Evolutionary conservation across 2,113 vertebrate genomes (phyloP).

Genomic region (Hymenochirus boettgeri): DNA sequence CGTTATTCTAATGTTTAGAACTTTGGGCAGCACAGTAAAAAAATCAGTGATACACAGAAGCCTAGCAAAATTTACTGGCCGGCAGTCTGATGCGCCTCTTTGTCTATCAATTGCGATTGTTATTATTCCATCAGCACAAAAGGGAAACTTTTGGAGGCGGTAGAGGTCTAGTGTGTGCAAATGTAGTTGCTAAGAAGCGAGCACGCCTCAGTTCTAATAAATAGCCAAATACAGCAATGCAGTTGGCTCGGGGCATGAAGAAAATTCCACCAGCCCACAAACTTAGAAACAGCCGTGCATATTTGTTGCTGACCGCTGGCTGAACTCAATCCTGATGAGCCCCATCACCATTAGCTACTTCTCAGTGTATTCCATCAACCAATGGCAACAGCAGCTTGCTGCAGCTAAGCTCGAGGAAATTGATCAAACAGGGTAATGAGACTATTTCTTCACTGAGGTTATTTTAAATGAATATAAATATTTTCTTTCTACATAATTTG

Average conservation of each 20-base stretch:
- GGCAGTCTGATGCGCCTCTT: constrained; percentile 61
- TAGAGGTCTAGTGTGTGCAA: constrained; percentile 70
- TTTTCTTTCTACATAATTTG: constrained; percentile 86
- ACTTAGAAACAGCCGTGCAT: constrained; percentile 85
- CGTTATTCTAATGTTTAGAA: no score
- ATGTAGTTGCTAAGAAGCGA: constrained; percentile 81
- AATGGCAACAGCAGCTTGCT: constrained; percentile 73
- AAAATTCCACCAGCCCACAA: constrained; percentile 83
- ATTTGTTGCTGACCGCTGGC: constrained; percentile 86
- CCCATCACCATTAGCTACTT: constrained; percentile 79
- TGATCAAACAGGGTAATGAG: constrained; percentile 84
- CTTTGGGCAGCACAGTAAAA: no score
- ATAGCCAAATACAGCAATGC: constrained; percentile 78
- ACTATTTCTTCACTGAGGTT: constrained; percentile 78
- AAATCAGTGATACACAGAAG: no score
- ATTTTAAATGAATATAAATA: constrained; percentile 89
- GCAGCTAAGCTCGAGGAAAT: constrained; percentile 75
- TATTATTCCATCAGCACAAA: constrained; percentile 74
- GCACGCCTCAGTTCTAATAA: constrained; percentile 79
- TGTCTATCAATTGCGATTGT: constrained; percentile 66
- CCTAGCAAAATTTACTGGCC: no score
- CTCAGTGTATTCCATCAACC: constrained; percentile 77
- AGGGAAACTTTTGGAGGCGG: constrained; percentile 67
- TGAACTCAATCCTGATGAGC: constrained; percentile 83
- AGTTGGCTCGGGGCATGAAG: constrained; percentile 77